Evolutionary conservation across 92 coral and sea anemone species (phyloP).

Genomic region (Siderastrea siderea): DNA sequence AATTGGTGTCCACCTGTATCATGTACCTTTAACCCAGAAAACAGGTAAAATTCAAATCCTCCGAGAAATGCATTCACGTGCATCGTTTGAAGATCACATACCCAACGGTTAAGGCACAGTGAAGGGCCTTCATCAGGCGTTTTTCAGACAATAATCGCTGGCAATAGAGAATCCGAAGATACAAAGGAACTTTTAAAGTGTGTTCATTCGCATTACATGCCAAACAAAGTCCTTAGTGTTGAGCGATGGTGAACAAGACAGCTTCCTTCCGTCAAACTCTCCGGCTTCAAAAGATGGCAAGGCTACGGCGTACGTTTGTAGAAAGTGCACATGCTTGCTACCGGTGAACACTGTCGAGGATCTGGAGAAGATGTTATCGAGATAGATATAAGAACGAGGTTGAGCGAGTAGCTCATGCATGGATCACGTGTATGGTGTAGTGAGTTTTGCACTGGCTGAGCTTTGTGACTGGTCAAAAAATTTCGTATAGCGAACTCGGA

Average conservation of each 20-base stretch:
- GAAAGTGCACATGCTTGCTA: constrained; percentile 85
- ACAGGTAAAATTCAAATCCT: constrained; percentile 69
- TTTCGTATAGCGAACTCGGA: background rate
- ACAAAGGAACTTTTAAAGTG: constrained; percentile 85
- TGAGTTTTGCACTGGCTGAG: background rate
- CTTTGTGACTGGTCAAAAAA: background rate
- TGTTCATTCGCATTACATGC: constrained; percentile 84
- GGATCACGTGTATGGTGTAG: background rate
- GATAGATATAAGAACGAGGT: constrained; percentile 1
- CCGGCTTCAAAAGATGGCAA: constrained; percentile 84
- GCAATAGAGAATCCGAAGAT: constrained; percentile 89
- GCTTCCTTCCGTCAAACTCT: constrained; percentile 86
- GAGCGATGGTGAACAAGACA: constrained; percentile 78
- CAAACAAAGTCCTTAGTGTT: constrained; percentile 91
- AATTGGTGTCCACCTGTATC: constrained; percentile 82
- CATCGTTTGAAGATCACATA: too few relatives aligned
- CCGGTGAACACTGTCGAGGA: constrained; percentile 92
- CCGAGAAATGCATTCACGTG: too few relatives aligned
- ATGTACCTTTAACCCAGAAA: constrained; percentile 76
- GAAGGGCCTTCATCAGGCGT: background rate
- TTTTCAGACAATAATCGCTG: constrained; percentile 88
- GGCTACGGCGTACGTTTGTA: constrained; percentile 96
- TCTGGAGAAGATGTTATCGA: constrained; percentile 71
- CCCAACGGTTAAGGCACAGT: too few relatives aligned
- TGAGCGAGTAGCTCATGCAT: background rate